These are phyloP conservation scores for Gari tellinella DNA, from an alignment of 2,888 invertebrate genomes.

Conservation along the genomic window DNA sequence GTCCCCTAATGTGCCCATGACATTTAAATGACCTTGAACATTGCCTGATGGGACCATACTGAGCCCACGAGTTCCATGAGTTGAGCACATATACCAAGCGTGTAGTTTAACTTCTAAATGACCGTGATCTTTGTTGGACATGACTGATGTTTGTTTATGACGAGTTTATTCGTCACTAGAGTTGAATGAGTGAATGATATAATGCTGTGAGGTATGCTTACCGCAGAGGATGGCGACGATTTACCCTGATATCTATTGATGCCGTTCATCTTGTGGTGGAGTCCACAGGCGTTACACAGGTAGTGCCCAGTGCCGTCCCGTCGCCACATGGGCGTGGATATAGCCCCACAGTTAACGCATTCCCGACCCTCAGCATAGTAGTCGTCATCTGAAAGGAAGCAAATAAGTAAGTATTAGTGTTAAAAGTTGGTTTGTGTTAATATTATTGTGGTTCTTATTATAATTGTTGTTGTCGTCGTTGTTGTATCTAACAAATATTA, in stretches of 20 bases:
- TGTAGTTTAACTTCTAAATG: too few species aligned
- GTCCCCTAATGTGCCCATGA: too few species aligned
- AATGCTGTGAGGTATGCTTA: too few species aligned
- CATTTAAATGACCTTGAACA: too few species aligned
- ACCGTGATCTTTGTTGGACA: too few species aligned
- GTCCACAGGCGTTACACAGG: conserved; percentile 98
- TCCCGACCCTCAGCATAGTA: conserved; percentile 94
- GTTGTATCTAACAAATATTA: neutral
- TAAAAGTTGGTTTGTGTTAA: neutral
- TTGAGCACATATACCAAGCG: too few species aligned
- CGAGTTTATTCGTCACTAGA: too few species aligned
- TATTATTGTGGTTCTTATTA: neutral
- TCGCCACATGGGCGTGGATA: conserved; percentile 97
- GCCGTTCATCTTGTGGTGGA: conserved; percentile 99
- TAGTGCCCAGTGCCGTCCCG: conserved; percentile 98
- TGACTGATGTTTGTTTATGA: too few species aligned
- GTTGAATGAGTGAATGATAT: too few species aligned
- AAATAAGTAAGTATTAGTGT: neutral
- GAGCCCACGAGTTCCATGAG: too few species aligned
- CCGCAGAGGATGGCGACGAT: conserved; percentile 51
- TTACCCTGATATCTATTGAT: conserved; percentile 93
- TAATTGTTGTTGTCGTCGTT: neutral
- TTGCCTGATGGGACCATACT: too few species aligned
- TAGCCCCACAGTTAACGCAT: conserved; percentile 98
- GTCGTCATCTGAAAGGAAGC: conserved; percentile 66